These are phyloP conservation scores for Esox niger DNA, from an alignment of 2,113 vertebrate species.

Conservation along the genomic window DNA sequence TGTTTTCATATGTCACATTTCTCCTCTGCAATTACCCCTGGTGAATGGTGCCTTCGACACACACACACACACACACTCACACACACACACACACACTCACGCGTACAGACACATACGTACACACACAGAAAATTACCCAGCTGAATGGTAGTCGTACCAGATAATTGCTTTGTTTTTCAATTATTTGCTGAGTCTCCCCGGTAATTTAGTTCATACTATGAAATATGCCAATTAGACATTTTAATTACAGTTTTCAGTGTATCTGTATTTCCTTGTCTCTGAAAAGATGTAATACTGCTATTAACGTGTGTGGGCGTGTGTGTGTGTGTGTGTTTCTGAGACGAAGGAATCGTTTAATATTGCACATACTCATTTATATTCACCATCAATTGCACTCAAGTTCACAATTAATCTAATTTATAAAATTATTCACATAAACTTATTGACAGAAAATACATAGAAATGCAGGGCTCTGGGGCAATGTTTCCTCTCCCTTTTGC, in stretches of 20 bases:
- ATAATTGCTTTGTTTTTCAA: slow-evolving; percentile 77
- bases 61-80: too few species aligned
- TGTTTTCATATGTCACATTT: slow-evolving; percentile 1
- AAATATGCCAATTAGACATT: slow-evolving; percentile 78
- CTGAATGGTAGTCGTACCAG: slow-evolving; percentile 19
- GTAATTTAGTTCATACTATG: slow-evolving; percentile 77
- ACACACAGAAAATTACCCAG: not conserved
- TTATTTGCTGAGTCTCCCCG: slow-evolving; percentile 73
- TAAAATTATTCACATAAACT: not conserved
- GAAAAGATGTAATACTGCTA: slow-evolving; percentile 62
- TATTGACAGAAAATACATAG: too few species aligned
- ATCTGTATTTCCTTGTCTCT: slow-evolving; percentile 63
- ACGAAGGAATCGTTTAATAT: not conserved
- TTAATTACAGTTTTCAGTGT: slow-evolving; percentile 77
- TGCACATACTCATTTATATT: not conserved
- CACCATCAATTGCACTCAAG: not conserved
- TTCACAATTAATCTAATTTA: not conserved
- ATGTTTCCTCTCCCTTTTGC: not conserved
- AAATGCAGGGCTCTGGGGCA: too few species aligned
- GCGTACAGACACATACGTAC: too few species aligned
- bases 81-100: too few species aligned
- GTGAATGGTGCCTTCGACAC: too few species aligned
- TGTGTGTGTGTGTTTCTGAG: not conserved
- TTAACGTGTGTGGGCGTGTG: not conserved
- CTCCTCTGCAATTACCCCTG: slow-evolving; percentile 3